Conservation (phyloP, 35 echinoderm and acorn worm genomes). For the Lytechinus pictus region DNA sequence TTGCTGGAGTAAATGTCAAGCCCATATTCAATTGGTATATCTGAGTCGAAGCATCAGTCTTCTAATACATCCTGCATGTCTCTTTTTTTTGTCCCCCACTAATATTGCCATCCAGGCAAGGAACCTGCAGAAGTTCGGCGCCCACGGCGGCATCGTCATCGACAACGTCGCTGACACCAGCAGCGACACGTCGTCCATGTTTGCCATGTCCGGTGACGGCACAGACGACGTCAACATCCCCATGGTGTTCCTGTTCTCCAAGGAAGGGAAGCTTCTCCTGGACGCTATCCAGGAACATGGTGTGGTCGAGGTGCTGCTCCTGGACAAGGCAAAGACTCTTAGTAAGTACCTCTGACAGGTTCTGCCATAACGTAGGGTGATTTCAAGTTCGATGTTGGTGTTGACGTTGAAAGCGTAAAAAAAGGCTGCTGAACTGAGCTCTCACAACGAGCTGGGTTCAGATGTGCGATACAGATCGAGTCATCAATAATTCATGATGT, state of each 20-base stretch:
- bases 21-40: too few relatives aligned
- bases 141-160: slow-evolving; percentile 80
- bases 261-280: slow-evolving; percentile 81
- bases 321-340: slow-evolving; percentile 74
- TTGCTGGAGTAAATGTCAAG: too few relatives aligned
- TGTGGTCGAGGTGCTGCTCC: slow-evolving; percentile 62
- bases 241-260: slow-evolving; percentile 85
- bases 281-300: slow-evolving; percentile 66
- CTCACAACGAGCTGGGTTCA: too few relatives aligned
- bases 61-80: too few relatives aligned
- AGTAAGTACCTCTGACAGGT: slow-evolving; percentile 27
- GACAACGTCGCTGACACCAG: slow-evolving; percentile 79
- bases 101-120: slow-evolving; percentile 58
- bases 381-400: too few relatives aligned
- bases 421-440: too few relatives aligned
- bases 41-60: too few relatives aligned
- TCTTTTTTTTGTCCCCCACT: too few relatives aligned
- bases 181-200: slow-evolving; percentile 75
- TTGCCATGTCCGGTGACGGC: slow-evolving; percentile 97
- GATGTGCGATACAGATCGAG: too few relatives aligned
- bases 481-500: too few relatives aligned
- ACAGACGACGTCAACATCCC: slow-evolving; percentile 80
- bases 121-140: slow-evolving; percentile 73
- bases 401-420: too few relatives aligned
- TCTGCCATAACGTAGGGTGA: too few relatives aligned